Evolutionary conservation across 2,113 vertebrate species (phyloP), one percentile per base, ranked within the genome.

Genomic region (Thunnus maccoyii): DNA sequence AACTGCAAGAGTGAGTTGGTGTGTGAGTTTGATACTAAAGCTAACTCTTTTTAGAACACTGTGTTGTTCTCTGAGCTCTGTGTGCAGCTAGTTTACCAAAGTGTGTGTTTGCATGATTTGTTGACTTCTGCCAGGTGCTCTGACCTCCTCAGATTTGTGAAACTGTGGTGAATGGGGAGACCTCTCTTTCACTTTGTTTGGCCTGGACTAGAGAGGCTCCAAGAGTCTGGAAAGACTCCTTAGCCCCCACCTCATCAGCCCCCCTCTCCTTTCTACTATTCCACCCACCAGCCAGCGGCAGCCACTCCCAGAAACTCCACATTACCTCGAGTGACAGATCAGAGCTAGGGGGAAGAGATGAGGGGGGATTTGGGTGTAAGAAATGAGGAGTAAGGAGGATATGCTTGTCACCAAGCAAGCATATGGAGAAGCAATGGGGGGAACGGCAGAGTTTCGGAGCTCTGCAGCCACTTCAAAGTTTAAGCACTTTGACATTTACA

Each of bases 221-320:
- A 82, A 17, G 44, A 89, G 86, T 89, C 90, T 92, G 80, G 47
- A 65, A 50, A 71, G 5, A 60, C 18, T 62, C 83, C 63, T 25
- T 11, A 13, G 10, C 18, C 30, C 70, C 46, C 80, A 25, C n/a
- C 22, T 25, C 20, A 41, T 25, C 30, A 27, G 9, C 52, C 60
- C 50, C 60, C 36, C 78, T 47, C 67, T 70, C 18, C 70, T 52
- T 47, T 72, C 47, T 36, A 30, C 60, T 76, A 50, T 76, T 76
- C 70, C 73, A 74, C 62, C 56, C 60, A 66, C 22, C 48, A 69
- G 77, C 72, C 66, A 77, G 71, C 54, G 66, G 75, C 78, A 83
- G 88, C 87, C 92, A 93, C 93, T 91, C 93, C 93, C 91, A 86
- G 93, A 94, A 93, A 94, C 92, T 91, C 80, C 75, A 82, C 85